Base-by-base conservation (phyloP, 2,888 invertebrate species). In the Marronus borbonicus region DNA sequence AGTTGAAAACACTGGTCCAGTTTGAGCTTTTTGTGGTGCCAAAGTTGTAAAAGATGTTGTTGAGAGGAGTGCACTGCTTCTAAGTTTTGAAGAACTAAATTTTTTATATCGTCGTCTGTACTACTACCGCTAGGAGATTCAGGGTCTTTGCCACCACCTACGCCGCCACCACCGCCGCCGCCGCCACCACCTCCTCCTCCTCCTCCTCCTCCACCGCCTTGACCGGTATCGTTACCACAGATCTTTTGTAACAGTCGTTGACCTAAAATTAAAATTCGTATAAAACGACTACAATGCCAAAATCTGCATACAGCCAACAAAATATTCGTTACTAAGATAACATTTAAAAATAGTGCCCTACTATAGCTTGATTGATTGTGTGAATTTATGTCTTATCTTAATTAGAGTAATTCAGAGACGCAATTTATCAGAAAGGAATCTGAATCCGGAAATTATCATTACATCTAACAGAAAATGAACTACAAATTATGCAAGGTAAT, bases 1-100 rank as follows among this genome's bases (percentile, higher is more conserved):
- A 98, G 91, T 88, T 99, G 98, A 87, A 98, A 97, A 87, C 98
- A 98, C 89, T 98, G 98, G 87, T 98, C 98, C 81, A 99, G 91
- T 88, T 98, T 96, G 85, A 95, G 92, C 87, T 98, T 96, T 87
- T 98, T 97, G 85, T 96, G 95, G 86, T 97, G 97, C 98, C 98
- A 99, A 78, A 97, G 90, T 85, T 97, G 97, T 81, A 97, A 92
- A 68, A 98, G 93, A 86, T 98, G 96, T 86, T 97, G 96, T 85
- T 98, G 96, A 0, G 96, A 95, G 4, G 95, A 94, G 83, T 97
- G 95, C 36, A 98, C 95, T 80, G 96, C 94, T 84, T 96, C 94
- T 76, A 96, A 91, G 88, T 96, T 96, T 83, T 95, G 93, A 82
- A 96, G 91, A 76, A 96, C 95, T 69, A 95, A 90, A 78, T 92